phyloP scores from a whole-genome alignment of 2,888 invertebrate species.

The Agonopterix arenella region DNA sequence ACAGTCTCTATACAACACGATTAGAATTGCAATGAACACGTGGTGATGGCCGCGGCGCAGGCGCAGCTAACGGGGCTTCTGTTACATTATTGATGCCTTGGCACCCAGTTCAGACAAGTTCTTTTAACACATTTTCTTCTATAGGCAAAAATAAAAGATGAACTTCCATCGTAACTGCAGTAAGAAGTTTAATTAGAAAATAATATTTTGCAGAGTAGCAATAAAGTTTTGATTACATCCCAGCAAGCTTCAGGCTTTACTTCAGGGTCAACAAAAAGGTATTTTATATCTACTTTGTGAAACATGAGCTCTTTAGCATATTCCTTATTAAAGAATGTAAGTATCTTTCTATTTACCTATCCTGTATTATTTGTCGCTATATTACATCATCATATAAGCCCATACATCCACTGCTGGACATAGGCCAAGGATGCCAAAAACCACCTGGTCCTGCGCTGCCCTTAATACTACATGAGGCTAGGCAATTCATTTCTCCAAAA shows the following conservation, averaged over 20 bases:
- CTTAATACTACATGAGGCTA: background rate
- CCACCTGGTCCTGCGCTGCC: no score
- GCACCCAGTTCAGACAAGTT: constrained; percentile 12
- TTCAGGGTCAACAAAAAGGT: background rate
- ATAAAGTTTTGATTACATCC: no score
- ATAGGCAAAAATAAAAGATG: background rate
- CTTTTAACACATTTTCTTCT: background rate
- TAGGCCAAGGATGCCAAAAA: no score
- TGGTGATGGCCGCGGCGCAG: constrained; percentile 13
- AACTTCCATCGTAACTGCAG: background rate
- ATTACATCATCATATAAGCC: no score
- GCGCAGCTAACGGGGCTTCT: constrained; percentile 24
- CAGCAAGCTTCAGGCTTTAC: background rate
- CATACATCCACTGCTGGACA: no score
- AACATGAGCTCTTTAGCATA: no score
- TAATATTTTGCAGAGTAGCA: no score
- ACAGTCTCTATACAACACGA: constrained; percentile 3
- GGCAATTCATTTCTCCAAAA: background rate
- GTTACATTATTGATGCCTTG: constrained; percentile 26
- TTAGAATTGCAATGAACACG: constrained; percentile 38
- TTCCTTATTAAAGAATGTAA: no score
- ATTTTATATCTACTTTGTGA: no score
- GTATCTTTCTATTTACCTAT: no score
- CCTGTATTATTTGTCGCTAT: no score
- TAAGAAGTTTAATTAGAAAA: no score